phyloP scores from a whole-genome alignment of 2,797 vertebrate genomes.

The Lutjanus argentimaculatus region DNA sequence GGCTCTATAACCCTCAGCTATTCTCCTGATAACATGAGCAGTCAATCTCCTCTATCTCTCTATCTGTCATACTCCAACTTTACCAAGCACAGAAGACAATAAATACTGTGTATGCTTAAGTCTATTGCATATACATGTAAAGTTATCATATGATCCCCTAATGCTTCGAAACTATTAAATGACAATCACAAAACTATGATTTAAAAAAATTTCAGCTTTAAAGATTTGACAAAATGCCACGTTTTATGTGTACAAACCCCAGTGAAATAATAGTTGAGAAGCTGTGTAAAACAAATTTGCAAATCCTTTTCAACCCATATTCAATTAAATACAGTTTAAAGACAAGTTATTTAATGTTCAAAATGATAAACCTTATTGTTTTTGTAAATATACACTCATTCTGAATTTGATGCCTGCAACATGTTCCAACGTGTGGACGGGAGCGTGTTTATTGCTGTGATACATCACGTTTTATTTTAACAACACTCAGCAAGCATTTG shows the following conservation, averaged over 20 bases:
- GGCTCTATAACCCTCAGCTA: not conserved
- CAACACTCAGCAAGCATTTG: too few relatives aligned
- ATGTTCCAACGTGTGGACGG: too few relatives aligned
- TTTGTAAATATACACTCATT: too few relatives aligned
- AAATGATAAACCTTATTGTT: too few relatives aligned
- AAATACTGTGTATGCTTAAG: not conserved
- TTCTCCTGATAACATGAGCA: conserved; percentile 2
- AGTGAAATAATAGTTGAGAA: too few relatives aligned
- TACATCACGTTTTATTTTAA: too few relatives aligned
- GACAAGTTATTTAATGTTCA: too few relatives aligned
- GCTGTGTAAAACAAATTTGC: too few relatives aligned
- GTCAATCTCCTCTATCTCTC: not conserved
- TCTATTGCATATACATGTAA: not conserved
- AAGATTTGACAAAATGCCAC: not conserved
- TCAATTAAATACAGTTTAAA: too few relatives aligned
- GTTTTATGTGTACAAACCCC: not conserved
- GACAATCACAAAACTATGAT: not conserved
- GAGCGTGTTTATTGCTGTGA: too few relatives aligned
- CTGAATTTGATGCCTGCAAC: too few relatives aligned
- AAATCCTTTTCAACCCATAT: too few relatives aligned
- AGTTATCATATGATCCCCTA: not conserved
- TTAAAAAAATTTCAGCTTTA: not conserved
- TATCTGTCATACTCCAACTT: not conserved
- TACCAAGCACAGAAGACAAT: not conserved
- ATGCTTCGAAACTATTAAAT: not conserved